Evolutionary conservation across 2,113 vertebrate genomes (phyloP), one percentile per base, ranked within the genome.

Genomic region (Rhabdomys dilectus): DNA sequence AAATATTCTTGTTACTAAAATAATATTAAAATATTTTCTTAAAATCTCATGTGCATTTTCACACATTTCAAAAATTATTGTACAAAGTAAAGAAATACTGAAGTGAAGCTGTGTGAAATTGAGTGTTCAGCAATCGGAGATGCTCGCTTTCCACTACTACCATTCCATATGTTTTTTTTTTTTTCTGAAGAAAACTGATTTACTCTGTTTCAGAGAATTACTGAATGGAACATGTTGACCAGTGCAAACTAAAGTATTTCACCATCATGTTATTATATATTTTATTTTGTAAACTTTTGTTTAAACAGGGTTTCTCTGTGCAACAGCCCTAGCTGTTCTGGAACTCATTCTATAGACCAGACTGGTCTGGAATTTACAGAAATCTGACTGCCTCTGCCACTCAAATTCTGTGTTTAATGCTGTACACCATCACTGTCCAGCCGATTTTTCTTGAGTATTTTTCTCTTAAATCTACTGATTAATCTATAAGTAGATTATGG

Each of bases 401-500:
- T 53, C 53, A 24, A 39, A 6, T n/a, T 6, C 53, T 60, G 5
- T 5, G 10, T 3, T 39, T 39, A 39, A 82, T 15, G 53, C 0
- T 19, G 36, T 26, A 3, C n/a, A 8, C 3, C 6, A 82, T 2
- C 36, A 26, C 2, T 12, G 22, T 19, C 15, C 5, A 11, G 36
- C 22, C 58, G 36, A 7, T 5, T 2, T 17, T 9, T 9, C 56
- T 26, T 77, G 45, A 66, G 22, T 80, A 0, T 45, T 91, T 93
- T 56, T 96, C 39, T 72, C 13, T 56, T 36, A 45, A 34, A 24
- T 42, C 34, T 42, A 3, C 16, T 70, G 66, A 7, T 89, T 89
- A 51, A 42, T 89, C 9, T 26, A n/a, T n/a, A n/a, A n/a, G n/a
- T n/a, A n/a, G n/a, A n/a, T n/a, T n/a, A n/a, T n/a, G n/a, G n/a